These are phyloP conservation scores for Lates calcarifer DNA, from an alignment of 2,113 vertebrate genomes.

Conservation along the genomic window DNA sequence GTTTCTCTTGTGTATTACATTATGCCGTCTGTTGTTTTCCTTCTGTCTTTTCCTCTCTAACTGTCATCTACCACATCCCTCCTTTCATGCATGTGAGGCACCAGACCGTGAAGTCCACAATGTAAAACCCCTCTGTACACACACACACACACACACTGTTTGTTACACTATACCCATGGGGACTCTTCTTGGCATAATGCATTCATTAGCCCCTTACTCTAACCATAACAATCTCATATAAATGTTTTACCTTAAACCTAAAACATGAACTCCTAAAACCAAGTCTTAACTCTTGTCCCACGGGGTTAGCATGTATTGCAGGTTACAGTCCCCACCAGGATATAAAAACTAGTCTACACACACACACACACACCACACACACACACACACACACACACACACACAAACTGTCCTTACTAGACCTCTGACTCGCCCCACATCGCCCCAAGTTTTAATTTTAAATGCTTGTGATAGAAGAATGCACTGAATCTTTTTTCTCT, in stretches of 20 bases:
- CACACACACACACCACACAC: constrained; percentile 27
- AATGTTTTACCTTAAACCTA: no score
- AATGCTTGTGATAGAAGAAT: neutral
- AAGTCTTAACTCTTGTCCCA: no score
- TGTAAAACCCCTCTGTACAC: constrained; percentile 1
- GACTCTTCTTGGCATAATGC: no score
- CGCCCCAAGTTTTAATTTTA: neutral
- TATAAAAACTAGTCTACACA: no score
- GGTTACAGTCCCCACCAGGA: no score
- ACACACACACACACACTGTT: constrained; percentile 18
- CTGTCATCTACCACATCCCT: constrained; percentile 32
- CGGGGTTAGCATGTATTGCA: no score
- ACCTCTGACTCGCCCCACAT: neutral
- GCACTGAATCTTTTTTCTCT: neutral
- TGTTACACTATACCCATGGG: no score
- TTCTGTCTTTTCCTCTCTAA: neutral
- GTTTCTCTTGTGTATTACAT: constrained; percentile 2
- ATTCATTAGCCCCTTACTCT: no score
- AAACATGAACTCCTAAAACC: no score
- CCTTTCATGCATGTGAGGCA: constrained; percentile 57
- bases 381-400: constrained; percentile 12
- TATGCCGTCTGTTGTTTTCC: constrained; percentile 8
- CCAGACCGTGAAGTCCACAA: constrained; percentile 53
- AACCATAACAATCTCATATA: no score
- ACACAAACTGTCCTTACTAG: constrained; percentile 4